phyloP scores from a whole-genome alignment of 2,113 vertebrate species.

The Drymodes brunneopygia region DNA sequence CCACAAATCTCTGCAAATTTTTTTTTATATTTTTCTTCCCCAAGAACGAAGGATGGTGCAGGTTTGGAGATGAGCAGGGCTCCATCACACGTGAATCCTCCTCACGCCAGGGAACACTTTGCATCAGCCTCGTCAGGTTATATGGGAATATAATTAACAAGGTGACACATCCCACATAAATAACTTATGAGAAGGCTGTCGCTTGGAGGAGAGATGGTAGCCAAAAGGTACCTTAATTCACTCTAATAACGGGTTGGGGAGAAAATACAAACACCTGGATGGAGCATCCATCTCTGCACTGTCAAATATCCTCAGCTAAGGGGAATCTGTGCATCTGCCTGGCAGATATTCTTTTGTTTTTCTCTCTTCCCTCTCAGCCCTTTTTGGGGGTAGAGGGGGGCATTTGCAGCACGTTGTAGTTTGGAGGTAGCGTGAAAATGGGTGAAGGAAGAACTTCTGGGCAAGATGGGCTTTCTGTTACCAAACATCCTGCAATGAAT shows the following conservation, averaged over 20 bases:
- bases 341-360: background rate
- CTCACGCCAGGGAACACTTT: background rate
- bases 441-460: background rate
- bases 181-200: background rate
- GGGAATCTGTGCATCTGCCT: background rate
- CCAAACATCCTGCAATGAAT: background rate
- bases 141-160: slow-evolving; percentile 6
- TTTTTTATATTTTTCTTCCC: background rate
- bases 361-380: background rate
- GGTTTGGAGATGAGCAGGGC: background rate
- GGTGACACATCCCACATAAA: background rate
- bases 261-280: slow-evolving; percentile 1
- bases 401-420: accelerated
- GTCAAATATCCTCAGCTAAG: background rate
- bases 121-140: background rate
- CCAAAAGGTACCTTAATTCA: background rate
- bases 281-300: background rate
- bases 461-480: background rate
- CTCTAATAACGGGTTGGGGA: background rate
- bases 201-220: background rate
- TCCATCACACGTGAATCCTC: background rate
- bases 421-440: accelerated
- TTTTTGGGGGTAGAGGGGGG: background rate
- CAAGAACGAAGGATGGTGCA: background rate
- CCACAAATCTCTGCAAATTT: background rate